A percentile compares a stretch with the other conserved stretches of the same genome.
Conservation (phyloP, 2,797 vertebrate genomes). For the Ficedula albicollis region DNA sequence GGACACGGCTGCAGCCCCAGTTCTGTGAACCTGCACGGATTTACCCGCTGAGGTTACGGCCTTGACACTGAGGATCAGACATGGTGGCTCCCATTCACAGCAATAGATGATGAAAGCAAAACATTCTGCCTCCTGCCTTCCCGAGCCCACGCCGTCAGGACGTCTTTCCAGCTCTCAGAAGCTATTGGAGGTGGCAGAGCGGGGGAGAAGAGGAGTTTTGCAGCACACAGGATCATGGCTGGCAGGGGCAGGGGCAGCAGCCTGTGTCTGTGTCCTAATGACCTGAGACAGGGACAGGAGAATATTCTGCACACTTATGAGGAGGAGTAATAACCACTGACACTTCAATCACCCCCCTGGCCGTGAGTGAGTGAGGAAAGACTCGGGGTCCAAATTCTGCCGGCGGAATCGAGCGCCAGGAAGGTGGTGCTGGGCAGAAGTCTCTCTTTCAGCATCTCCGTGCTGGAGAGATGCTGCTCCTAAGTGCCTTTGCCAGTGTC, state of each 20-base stretch:
- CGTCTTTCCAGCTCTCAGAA: neutral
- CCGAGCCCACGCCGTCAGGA: rapidly evolving
- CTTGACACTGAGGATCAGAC: neutral
- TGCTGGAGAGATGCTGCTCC: neutral
- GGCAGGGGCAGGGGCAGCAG: neutral
- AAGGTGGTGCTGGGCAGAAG: neutral
- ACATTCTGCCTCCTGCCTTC: neutral
- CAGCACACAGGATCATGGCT: rapidly evolving
- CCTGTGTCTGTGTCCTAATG: neutral
- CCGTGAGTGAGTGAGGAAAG: rapidly evolving
- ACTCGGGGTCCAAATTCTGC: neutral
- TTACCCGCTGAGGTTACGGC: neutral
- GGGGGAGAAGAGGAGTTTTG: neutral
- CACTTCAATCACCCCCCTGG: neutral
- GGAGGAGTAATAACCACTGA: neutral
- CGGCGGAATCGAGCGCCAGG: rapidly evolving
- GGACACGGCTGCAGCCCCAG: rapidly evolving
- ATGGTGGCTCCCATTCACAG: neutral
- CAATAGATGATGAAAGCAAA: neutral
- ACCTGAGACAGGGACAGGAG: neutral
- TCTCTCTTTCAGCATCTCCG: neutral
- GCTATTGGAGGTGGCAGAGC: neutral
- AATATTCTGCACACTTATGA: neutral
- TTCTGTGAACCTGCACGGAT: neutral
- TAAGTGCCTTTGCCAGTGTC: neutral